Base-by-base conservation (phyloP, 1,140 invertebrate genomes). In the Sycobia sp. region DNA sequence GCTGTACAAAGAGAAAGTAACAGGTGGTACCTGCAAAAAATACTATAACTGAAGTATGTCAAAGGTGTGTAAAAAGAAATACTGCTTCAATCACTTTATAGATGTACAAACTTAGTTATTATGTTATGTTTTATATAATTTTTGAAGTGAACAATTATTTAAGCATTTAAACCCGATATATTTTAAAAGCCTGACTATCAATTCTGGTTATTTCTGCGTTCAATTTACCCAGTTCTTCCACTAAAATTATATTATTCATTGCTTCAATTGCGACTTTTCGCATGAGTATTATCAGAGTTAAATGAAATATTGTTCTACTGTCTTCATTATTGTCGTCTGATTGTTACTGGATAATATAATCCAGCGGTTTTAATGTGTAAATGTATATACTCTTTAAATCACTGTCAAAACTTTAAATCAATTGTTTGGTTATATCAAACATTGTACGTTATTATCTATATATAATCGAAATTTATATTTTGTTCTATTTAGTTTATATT, bases 341-440 rank as follows among this genome's bases (percentile, higher is more conserved):
- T 41, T 56, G 44, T 62, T 62, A 62, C 53, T 56, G 51, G n/a
- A n/a, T n/a, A n/a, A n/a, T n/a, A n/a, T n/a, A n/a, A 41, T 25
- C 13, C 22, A 38, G 53, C 8, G 22, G n/a, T 41, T 44, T 59
- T 60, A 20, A 59, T 65, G 49, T 65, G 39, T 65, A 53, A 32
- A 54, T 65, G 39, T 56, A 63, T 62, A 46, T 56, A 62, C 10
- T 46, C 18, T 50, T 16, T 39, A 23, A 63, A 34, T 11, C 44
- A 34, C 41, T 56, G 46, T 56, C 58, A 55, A 62, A 54, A 38
- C n/a, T 47, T 27, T 27, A 47, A 53, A 27, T 38, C 29, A 38
- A n/a, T n/a, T 29, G 13, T 7, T 55, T 39, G 36, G 50, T 63
- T 54, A 13, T 36, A 56, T 50, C 27, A 22, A 50, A 63, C 38